A percentile compares a stretch with the other conserved stretches of the same genome.
These are phyloP conservation scores for Abrostola tripartita DNA, from an alignment of 2,888 invertebrate genomes.

Conservation along the genomic window DNA sequence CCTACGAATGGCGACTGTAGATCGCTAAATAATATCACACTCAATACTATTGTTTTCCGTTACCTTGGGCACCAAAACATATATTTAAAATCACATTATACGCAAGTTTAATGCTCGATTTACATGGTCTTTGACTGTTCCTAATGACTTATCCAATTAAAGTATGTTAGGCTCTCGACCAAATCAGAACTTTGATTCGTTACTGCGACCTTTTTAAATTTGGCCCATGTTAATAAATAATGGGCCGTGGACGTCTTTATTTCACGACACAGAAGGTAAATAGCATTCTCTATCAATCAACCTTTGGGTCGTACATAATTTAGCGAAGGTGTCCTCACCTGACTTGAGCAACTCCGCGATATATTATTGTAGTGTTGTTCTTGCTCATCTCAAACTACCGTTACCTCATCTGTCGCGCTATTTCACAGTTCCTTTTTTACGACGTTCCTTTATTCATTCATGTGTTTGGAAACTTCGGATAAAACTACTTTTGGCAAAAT, in stretches of 20 bases:
- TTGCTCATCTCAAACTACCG: slow-evolving; percentile 50
- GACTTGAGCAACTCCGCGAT: slow-evolving; percentile 28
- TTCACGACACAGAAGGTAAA: slow-evolving; percentile 53
- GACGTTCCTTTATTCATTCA: slow-evolving; percentile 50
- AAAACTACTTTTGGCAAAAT: slow-evolving; percentile 41
- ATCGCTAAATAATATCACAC: slow-evolving; percentile 55
- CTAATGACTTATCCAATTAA: slow-evolving; percentile 44
- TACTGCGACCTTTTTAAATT: slow-evolving; percentile 44
- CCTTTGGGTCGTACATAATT: slow-evolving; percentile 52
- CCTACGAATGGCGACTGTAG: slow-evolving; percentile 60
- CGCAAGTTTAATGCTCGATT: slow-evolving; percentile 27
- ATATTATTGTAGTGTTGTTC: slow-evolving; percentile 54
- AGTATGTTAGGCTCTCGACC: slow-evolving; percentile 17
- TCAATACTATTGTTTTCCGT: slow-evolving; percentile 40
- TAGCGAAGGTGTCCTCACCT: slow-evolving; percentile 36
- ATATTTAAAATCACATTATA: slow-evolving; percentile 55
- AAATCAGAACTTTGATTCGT: slow-evolving; percentile 26
- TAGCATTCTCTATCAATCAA: slow-evolving; percentile 57
- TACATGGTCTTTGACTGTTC: slow-evolving; percentile 16
- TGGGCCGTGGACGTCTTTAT: slow-evolving; percentile 49
- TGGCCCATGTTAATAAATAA: slow-evolving; percentile 51
- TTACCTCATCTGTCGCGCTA: slow-evolving; percentile 44
- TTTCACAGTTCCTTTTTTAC: slow-evolving; percentile 44
- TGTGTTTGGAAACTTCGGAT: slow-evolving; percentile 45
- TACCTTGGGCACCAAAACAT: slow-evolving; percentile 30